Base-by-base conservation (phyloP, 2,888 invertebrate genomes). In the Philereme transversata region DNA sequence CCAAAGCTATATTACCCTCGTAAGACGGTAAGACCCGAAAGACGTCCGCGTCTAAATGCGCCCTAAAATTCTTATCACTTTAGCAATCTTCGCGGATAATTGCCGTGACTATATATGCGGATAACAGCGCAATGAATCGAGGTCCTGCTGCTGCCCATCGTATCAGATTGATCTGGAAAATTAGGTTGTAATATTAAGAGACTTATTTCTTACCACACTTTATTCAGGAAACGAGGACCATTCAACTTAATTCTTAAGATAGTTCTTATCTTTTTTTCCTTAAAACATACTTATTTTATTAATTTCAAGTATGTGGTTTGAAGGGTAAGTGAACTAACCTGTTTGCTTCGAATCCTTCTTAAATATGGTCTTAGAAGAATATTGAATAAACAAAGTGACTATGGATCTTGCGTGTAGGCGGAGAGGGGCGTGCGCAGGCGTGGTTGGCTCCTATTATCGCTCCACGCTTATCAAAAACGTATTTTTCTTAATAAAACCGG, bases 371-470 rank as follows among this genome's bases (percentile, higher is more conserved):
- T 55, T 55, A n/a, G 34, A n/a, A 52, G 44, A 49, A 59, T 59
- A 60, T 54, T 65, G 50, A 40, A 57, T 11, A 46, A 54, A 53
- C 51, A 44, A 33, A 40, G 35, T 58, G 8, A 0, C 4, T 40
- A 35, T 40, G 38, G 61, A 55, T 68, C 57, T 51, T 60, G 60
- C 50, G 58, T 38, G 75, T 72, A 77, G 86, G 83, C 81, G 83
- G 73, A 60, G 22, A 68, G 70, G 81, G 88, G 87, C 87, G 87
- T 72, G 69, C 59, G 69, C 71, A 70, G 87, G 87, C 86, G 88
- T 82, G 83, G 77, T 71, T 68, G 68, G 60, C 55, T 67, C 68
- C 72, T 65, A 71, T 80, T 77, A 73, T 67, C 72, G 68, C 74
- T 74, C 71, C 76, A 76, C 75, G 81, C 70, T 74, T 75, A 79